These are phyloP conservation scores for Bovichtus diacanthus DNA, from an alignment of 2,797 vertebrate genomes.

Conservation along the genomic window DNA sequence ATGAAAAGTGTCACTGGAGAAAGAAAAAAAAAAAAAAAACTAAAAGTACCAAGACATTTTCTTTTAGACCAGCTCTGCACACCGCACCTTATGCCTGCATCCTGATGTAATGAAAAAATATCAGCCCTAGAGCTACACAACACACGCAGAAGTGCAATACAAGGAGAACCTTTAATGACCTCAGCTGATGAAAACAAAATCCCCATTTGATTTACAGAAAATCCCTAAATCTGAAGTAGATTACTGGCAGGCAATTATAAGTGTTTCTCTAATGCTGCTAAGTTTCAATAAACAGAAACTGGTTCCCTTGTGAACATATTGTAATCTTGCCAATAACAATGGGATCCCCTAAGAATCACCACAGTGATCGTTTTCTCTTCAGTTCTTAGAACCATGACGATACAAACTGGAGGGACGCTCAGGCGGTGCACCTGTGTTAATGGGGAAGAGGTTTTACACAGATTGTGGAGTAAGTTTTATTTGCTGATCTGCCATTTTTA, in stretches of 20 bases:
- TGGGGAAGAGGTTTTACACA: slow-evolving; percentile 16
- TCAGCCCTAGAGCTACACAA: slow-evolving; percentile 46
- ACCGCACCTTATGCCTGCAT: slow-evolving; percentile 8
- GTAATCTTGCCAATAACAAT: slow-evolving; percentile 59
- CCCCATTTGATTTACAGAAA: slow-evolving; percentile 75
- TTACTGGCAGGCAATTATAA: slow-evolving; percentile 45
- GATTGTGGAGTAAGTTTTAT: slow-evolving; percentile 21
- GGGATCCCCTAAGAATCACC: slow-evolving; percentile 45
- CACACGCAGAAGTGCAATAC: slow-evolving; percentile 24
- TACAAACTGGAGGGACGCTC: slow-evolving; percentile 18
- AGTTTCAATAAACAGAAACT: slow-evolving; percentile 27
- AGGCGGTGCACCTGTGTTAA: slow-evolving; percentile 3
- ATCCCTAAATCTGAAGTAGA: slow-evolving; percentile 61
- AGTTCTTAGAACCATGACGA: slow-evolving; percentile 20
- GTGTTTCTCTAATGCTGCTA: slow-evolving; percentile 21
- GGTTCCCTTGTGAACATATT: slow-evolving; percentile 32
- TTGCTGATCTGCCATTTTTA: slow-evolving; percentile 23
- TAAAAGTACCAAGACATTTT: slow-evolving; percentile 11
- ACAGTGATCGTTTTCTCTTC: slow-evolving; percentile 23
- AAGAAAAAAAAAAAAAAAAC: slow-evolving; percentile 1
- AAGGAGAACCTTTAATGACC: slow-evolving; percentile 26
- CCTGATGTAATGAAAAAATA: slow-evolving; percentile 54
- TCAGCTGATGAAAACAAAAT: slow-evolving; percentile 74
- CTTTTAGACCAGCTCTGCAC: slow-evolving; percentile 22
- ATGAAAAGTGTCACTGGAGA: slow-evolving; percentile 20